Evolutionary conservation across 2,888 invertebrate genomes (phyloP), one percentile per base, ranked within the genome.

Genomic region (Zaprionus obscuricornis): DNA sequence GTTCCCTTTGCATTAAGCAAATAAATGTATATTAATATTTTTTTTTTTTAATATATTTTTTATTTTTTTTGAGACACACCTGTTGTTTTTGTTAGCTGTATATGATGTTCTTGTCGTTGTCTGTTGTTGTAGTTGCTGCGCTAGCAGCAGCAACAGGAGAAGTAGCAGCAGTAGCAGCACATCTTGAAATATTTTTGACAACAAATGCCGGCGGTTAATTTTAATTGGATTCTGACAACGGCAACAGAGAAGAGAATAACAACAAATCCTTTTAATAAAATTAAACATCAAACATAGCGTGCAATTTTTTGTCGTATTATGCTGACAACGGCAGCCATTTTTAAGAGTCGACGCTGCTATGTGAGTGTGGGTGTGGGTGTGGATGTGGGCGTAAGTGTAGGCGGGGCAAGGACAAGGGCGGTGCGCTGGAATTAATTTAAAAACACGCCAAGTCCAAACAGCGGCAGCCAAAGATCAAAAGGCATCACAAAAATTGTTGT

Each of bases 181-280:
- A 69, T 54, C 69, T 79, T 58, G 42, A 22, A 43, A 57, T 64
- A 83, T 78, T 82, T 86, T 82, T 82, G 86, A 82, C 75, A 85
- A 86, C 75, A 78, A 79, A 59, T 59, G 88, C 88, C 88, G 66
- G 57, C 68, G 88, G 88, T 72, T 70, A 63, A 83, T 86, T 88
- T 88, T 88, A 88, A 88, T 88, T 87, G 88, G 83, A 88, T 88
- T 85, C 68, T 71, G 79, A 68, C 68, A 72, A 52, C 60, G 51
- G 45, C 37, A 63, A 54, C 60, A 37, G 56, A 75, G 52, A 70
- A 74, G n/a, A n/a, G n/a, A n/a, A n/a, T n/a, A n/a, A n/a, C n/a
- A n/a, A n/a, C n/a, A n/a, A n/a, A n/a, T n/a, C 82, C 86, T 78
- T 87, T 86, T 87, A 82, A 85, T 87, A 82, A 82, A 82, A 75